Conservation (phyloP, 2,888 invertebrate genomes). For the Rotaria socialis region DNA sequence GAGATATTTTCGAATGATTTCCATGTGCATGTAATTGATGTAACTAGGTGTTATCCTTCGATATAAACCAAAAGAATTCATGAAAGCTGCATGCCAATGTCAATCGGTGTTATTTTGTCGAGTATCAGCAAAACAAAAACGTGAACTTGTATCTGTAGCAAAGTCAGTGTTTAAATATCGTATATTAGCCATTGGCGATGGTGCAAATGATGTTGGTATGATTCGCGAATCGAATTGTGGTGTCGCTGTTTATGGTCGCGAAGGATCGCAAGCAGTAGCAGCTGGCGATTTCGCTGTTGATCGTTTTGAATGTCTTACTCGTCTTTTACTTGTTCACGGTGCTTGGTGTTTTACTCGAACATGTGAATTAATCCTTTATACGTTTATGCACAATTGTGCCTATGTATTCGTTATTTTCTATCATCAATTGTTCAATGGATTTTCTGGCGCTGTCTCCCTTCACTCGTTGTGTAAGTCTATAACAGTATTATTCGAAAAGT, state of each 20-base stretch:
- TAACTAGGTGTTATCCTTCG: not conserved
- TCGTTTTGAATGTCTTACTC: conserved; percentile 84
- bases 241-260: not conserved
- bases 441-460: conserved; percentile 67
- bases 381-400: conserved; percentile 64
- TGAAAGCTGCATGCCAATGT: conserved; percentile 76
- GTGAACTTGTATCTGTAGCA: conserved; percentile 54
- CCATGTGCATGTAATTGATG: not conserved
- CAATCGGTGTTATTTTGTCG: conserved; percentile 86
- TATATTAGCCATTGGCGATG: not conserved
- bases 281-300: conserved; percentile 49
- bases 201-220: conserved; percentile 38
- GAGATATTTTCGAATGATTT: not conserved
- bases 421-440: conserved; percentile 90
- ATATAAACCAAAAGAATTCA: conserved; percentile 66
- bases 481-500: too few relatives aligned
- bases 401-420: conserved; percentile 78
- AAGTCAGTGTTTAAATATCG: conserved; percentile 53
- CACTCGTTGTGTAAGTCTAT: not conserved
- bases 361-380: conserved; percentile 94
- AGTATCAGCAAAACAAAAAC: conserved; percentile 64
- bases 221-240: conserved; percentile 48
- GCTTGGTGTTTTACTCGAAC: conserved; percentile 97
- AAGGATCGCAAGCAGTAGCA: not conserved
- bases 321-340: conserved; percentile 88